These are phyloP conservation scores for Trematomus loennbergii DNA, from an alignment of 2,113 vertebrate genomes.

Conservation along the genomic window DNA sequence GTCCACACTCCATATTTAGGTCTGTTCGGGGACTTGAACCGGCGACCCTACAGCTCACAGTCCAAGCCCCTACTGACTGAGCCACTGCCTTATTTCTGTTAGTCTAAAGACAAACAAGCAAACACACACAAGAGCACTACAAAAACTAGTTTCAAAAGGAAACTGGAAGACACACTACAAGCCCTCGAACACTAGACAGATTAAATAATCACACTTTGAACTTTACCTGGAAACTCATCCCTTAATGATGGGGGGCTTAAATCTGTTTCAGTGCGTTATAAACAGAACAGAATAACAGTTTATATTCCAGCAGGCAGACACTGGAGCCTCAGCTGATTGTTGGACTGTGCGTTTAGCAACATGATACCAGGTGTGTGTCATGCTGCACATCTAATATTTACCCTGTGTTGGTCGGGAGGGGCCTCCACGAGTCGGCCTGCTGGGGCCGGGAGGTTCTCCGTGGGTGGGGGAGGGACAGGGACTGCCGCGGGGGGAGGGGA, in stretches of 20 bases:
- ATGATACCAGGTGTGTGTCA: not conserved
- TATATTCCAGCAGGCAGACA: conserved; percentile 19
- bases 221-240: conserved; percentile 77
- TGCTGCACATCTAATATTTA: conserved; percentile 42
- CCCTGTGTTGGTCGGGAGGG: conserved; percentile 86
- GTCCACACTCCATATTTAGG: no score
- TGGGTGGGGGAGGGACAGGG: conserved; percentile 95
- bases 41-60: no score
- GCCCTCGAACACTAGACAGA: conserved; percentile 20
- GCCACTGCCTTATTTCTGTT: not conserved
- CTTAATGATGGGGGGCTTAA: conserved; percentile 70
- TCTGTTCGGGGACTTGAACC: no score
- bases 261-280: conserved; percentile 61
- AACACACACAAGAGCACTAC: conserved; percentile 10
- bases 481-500: conserved; percentile 90
- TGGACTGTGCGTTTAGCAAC: not conserved
- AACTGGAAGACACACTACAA: conserved; percentile 29
- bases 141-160: conserved; percentile 3
- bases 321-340: not conserved
- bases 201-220: conserved; percentile 21
- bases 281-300: conserved; percentile 59
- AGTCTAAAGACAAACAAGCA: not conserved
- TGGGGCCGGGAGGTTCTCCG: conserved; percentile 84
- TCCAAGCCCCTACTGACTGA: no score
- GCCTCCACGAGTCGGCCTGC: conserved; percentile 86